Base-by-base conservation (phyloP, 2,888 invertebrate genomes). In the Melieria crassipennis region DNA sequence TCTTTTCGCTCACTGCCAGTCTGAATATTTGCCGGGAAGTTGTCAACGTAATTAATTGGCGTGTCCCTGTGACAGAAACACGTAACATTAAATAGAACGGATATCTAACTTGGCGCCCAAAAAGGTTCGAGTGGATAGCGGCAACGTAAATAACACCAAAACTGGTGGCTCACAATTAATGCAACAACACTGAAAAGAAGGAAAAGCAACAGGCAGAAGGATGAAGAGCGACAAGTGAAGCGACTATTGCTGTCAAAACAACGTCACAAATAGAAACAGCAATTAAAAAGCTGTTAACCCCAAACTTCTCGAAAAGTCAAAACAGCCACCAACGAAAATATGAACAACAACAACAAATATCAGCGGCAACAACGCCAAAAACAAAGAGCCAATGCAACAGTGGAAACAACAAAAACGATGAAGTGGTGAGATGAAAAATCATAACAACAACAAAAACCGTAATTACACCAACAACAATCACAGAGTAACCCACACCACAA, bases 31-130 rank as follows among this genome's bases (percentile, higher is more conserved):
- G 48, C 42, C 58, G 30, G 48, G 58, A 48, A 66, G 58, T 57
- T 66, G 66, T 58, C 58, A 66, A 66, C 47, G 9, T 66, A 66
- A 66, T 66, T 66, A 66, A 66, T 66, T 58, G 58, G 7, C 66
- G 30, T 30, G 30, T 30, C 30, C 30, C 2, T 30, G 30, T 30
- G 3, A 30, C 30, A 2, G 30, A 30, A 30, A 30, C 30, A 30
- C 30, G 30, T 30, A 30, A 30, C 30, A 30, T 30, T 30, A 30
- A 30, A 30, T 30, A 30, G 30, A 30, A 30, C 30, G 30, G 30
- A 30, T 30, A 30, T 30, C 30, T 30, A 30, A 30, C 30, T 2
- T 30, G 30, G 30, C 30, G 30, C 30, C 30, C 30, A 30, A 30
- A 30, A 30, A 30, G 30, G 30, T 30, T 30, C 30, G 30, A 30